Base-by-base conservation (phyloP, 1,140 invertebrate genomes). In the Drosophila erecta region DNA sequence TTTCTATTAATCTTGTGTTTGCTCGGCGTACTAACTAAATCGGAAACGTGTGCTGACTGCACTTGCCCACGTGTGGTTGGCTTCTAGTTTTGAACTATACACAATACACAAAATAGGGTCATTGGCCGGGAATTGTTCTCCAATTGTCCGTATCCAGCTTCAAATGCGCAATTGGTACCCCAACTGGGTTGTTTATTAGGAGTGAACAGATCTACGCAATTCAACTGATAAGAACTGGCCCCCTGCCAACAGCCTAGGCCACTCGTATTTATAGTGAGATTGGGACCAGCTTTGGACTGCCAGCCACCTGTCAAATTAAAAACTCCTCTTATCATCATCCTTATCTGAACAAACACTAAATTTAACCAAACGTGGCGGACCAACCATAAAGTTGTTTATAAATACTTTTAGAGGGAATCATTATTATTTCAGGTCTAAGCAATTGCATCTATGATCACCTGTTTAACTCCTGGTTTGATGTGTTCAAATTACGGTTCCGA, bases 201-300 rank as follows among this genome's bases (percentile, higher is more conserved):
- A 35, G n/a, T 22, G 4, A 47, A 35, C 24, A 27, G 41, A n/a
- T 70, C 37, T 27, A 20, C 27, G 30, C 35, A 70, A 37, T 55
- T 33, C 2, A 74, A 2, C n/a, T 35, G 72, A 75, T 75, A 75
- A 66, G 46, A 51, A 27, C 1, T 15, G 27, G 17, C 33, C 59
- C 72, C 58, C 71, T 15, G 17, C 27, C 15, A 17, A 61, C 30
- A 37, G 53, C 46, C 72, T 75, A 75, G 59, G 59, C 44, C 60
- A 62, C 46, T 17, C 10, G 7, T 27, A 22, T 11, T 33, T 10
- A 3, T 20, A 46, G 35, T 46, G 53, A 14, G 53, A 27, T 17
- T 41, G 27, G 35, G 14, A 40, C 30, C 27, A 53, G 27, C 24
- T 40, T 6, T 22, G 22, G 46, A 22, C 57, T 65, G 65, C 65